These are phyloP conservation scores for Macropodus opercularis DNA, from an alignment of 2,797 vertebrate genomes.

Conservation along the genomic window DNA sequence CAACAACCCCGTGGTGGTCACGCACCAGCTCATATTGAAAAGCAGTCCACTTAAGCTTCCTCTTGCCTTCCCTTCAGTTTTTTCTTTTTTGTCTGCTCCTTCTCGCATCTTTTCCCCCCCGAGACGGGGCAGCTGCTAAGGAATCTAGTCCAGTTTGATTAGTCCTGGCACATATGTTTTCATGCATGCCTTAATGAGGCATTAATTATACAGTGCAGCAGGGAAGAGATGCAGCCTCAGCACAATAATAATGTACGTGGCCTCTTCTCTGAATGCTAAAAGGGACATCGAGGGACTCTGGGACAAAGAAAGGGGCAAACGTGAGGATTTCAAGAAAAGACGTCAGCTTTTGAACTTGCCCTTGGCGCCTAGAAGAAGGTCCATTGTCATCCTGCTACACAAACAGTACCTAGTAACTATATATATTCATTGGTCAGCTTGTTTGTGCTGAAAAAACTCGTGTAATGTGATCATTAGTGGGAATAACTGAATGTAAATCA, in stretches of 20 bases:
- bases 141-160: slow-evolving; percentile 75
- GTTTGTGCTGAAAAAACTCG: slow-evolving; percentile 25
- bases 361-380: slow-evolving; percentile 51
- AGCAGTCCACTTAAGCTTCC: slow-evolving; percentile 11
- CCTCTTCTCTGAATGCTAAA: slow-evolving; percentile 38
- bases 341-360: slow-evolving; percentile 60
- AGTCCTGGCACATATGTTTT: slow-evolving; percentile 71
- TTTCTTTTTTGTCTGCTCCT: slow-evolving; percentile 21
- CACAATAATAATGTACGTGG: slow-evolving; percentile 66
- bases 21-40: slow-evolving; percentile 12
- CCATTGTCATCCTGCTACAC: slow-evolving; percentile 8
- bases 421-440: slow-evolving; percentile 61
- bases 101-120: slow-evolving; percentile 33
- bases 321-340: slow-evolving; percentile 54
- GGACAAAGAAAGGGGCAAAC: slow-evolving; percentile 11
- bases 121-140: slow-evolving; percentile 67
- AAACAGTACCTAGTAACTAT: too few species aligned
- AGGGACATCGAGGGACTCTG: too few species aligned
- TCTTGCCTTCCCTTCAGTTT: slow-evolving; percentile 11
- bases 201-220: slow-evolving; percentile 79
- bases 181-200: slow-evolving; percentile 76
- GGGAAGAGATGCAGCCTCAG: slow-evolving; percentile 70
- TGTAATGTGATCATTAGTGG: slow-evolving; percentile 56
- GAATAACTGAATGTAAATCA: slow-evolving; percentile 48
- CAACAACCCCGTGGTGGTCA: slow-evolving; percentile 32